Evolutionary conservation across 2,113 vertebrate species (phyloP).

Genomic region (Nyctibius bracteatus): DNA sequence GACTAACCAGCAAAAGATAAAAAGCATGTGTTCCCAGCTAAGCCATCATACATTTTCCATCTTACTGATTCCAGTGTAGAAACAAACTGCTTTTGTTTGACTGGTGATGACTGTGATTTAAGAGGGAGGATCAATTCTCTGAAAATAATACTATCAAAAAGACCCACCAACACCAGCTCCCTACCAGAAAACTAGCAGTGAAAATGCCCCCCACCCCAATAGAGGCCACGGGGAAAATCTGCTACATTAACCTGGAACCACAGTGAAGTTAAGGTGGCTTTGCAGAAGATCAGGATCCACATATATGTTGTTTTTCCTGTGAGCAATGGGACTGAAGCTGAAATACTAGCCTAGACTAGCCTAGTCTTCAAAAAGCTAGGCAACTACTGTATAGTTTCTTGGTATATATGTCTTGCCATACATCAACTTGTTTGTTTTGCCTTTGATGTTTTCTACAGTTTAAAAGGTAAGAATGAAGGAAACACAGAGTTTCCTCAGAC

Average conservation of each 20-base stretch:
- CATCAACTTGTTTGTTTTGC: background rate
- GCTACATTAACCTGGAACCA: background rate
- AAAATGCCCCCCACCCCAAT: background rate
- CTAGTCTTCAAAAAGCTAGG: background rate
- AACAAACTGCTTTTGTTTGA: background rate
- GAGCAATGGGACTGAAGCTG: background rate
- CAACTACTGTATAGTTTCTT: background rate
- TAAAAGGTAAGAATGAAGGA: background rate
- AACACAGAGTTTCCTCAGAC: background rate
- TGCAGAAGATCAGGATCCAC: background rate
- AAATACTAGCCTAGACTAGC: background rate
- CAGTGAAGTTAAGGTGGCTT: background rate
- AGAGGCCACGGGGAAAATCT: background rate
- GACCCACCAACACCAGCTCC: background rate
- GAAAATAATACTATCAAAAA: background rate
- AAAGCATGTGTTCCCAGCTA: background rate
- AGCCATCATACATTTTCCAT: background rate
- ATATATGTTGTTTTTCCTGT: background rate
- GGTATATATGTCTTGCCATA: background rate
- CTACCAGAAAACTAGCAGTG: background rate
- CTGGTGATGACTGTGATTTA: background rate
- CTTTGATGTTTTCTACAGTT: background rate
- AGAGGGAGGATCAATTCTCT: background rate
- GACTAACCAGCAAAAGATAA: background rate
- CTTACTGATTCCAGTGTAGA: background rate